These are phyloP conservation scores for Smutsia gigantea DNA, from an alignment of 2,797 vertebrate genomes.

Conservation along the genomic window DNA sequence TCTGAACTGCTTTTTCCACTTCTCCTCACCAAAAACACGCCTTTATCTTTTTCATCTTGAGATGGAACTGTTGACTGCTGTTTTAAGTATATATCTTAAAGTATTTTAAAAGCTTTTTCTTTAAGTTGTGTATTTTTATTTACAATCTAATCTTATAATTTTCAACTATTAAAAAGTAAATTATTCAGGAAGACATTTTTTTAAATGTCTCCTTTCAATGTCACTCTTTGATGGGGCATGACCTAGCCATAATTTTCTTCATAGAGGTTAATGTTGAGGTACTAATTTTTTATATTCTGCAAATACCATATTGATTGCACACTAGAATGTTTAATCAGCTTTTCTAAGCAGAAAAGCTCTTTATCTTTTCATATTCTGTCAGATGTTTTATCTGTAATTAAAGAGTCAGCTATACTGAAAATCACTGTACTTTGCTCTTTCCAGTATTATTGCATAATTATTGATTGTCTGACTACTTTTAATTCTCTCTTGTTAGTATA, in stretches of 20 bases:
- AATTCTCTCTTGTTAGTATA: conserved; percentile 33
- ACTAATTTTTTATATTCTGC: conserved; percentile 70
- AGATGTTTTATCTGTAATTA: conserved; percentile 52
- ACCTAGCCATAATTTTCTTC: conserved; percentile 56
- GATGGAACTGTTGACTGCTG: not conserved
- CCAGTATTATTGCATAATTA: conserved; percentile 18
- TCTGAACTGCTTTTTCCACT: not conserved
- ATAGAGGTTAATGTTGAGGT: conserved; percentile 60
- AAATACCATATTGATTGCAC: conserved; percentile 71
- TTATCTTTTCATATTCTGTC: conserved; percentile 56
- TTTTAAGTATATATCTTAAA: conserved; percentile 46
- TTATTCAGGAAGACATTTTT: conserved; percentile 32
- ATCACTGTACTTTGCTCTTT: conserved; percentile 36
- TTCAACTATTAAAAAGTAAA: conserved; percentile 49
- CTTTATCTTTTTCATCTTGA: not conserved
- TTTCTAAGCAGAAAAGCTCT: conserved; percentile 43
- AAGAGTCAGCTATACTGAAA: conserved; percentile 59
- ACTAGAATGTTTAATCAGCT: conserved; percentile 73
- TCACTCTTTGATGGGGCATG: conserved; percentile 35
- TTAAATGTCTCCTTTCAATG: conserved; percentile 46
- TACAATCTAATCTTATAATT: conserved; percentile 16
- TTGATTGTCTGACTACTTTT: conserved; percentile 41
- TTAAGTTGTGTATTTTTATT: conserved; percentile 52
- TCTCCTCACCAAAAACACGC: not conserved
- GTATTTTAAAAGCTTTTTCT: conserved; percentile 43